These are phyloP conservation scores for Zoroaster sp. DNA, from an alignment of 53 echinoderm and acorn worm species.

Conservation along the genomic window DNA sequence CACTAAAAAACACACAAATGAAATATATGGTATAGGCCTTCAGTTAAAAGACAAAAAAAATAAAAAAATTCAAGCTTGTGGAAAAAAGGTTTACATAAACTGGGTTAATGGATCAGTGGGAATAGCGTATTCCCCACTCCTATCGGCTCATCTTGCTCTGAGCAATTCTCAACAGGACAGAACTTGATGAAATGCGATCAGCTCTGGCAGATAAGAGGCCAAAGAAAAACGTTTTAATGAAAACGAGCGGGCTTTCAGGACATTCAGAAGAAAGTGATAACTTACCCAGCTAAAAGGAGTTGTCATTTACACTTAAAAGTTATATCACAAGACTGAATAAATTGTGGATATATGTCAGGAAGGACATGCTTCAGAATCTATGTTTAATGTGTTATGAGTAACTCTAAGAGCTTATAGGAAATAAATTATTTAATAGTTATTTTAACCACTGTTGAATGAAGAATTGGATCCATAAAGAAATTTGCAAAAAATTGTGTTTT, in stretches of 20 bases:
- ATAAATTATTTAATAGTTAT: too few relatives aligned
- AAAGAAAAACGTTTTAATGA: neutral
- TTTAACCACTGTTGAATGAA: too few relatives aligned
- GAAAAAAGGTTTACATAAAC: neutral
- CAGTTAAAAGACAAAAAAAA: neutral
- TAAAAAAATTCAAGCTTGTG: neutral
- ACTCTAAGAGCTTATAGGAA: too few relatives aligned
- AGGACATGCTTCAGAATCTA: too few relatives aligned
- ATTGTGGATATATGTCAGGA: neutral
- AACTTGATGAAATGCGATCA: constrained; percentile 24
- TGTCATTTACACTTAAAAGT: neutral
- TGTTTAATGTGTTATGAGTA: too few relatives aligned
- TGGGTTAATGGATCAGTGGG: constrained; percentile 36
- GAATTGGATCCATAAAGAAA: too few relatives aligned
- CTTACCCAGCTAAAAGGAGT: neutral
- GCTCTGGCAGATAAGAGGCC: neutral
- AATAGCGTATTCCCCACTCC: neutral
- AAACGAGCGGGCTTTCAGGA: neutral
- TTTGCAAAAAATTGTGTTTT: too few relatives aligned
- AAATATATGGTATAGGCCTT: too few relatives aligned
- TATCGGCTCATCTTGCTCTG: neutral
- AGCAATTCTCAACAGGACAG: neutral
- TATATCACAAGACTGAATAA: neutral
- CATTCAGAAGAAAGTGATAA: neutral
- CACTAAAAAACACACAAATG: too few relatives aligned